These are phyloP conservation scores for Chondrosia reniformis DNA, from an alignment of 37 sponge, comb jelly and placozoan species.

Conservation along the genomic window DNA sequence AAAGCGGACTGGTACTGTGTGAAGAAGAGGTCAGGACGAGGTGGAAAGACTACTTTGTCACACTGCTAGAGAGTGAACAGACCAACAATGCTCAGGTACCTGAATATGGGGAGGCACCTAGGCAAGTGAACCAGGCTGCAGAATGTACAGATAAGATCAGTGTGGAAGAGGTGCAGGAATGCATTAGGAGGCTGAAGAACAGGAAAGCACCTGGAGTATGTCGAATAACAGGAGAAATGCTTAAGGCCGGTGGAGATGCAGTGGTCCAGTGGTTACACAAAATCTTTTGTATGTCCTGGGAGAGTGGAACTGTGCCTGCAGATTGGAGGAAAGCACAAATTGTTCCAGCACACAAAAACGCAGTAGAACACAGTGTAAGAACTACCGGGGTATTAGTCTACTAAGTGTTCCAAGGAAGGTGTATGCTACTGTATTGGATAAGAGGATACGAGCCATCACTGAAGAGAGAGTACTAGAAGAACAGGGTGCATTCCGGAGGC, in stretches of 20 bases:
- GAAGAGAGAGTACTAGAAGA: too few relatives aligned
- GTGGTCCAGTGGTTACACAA: constrained; percentile 6
- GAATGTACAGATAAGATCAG: too few relatives aligned
- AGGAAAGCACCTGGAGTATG: constrained; percentile 9
- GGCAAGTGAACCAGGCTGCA: too few relatives aligned
- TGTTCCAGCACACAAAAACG: constrained; percentile 18
- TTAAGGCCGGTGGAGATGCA: constrained; percentile 22
- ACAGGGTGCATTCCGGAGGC: too few relatives aligned
- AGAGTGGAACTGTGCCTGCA: constrained; percentile 10
- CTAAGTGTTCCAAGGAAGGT: constrained; percentile 17
- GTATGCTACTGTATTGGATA: neutral
- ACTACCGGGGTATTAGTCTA: constrained; percentile 22
- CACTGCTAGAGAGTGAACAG: too few relatives aligned
- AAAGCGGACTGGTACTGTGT: too few relatives aligned
- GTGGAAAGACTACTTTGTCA: too few relatives aligned
- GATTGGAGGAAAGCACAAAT: neutral
- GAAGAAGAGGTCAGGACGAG: too few relatives aligned
- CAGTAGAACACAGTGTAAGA: constrained; percentile 11
- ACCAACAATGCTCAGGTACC: too few relatives aligned
- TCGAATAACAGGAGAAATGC: constrained; percentile 12
- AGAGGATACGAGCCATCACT: too few relatives aligned
- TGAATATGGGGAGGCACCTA: too few relatives aligned
- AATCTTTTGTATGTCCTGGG: constrained; percentile 9
- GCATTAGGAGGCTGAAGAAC: neutral
- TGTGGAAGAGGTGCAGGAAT: constrained; percentile 7